Conservation (phyloP, 2,888 invertebrate species). For the Sepioteuthis lessoniana region DNA sequence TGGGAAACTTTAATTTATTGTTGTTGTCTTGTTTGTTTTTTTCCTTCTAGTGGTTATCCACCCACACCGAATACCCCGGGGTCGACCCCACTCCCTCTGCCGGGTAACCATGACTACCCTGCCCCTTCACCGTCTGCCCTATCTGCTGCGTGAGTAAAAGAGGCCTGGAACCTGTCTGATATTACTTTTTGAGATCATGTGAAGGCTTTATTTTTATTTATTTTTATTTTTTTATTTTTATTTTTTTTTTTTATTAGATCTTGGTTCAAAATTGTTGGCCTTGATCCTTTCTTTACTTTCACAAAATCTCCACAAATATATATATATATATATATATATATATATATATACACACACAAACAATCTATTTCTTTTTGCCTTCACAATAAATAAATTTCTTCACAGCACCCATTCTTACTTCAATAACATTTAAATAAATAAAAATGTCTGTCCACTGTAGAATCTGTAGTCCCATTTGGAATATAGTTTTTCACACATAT, state of each 20-base stretch:
- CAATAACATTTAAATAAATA: too few relatives aligned
- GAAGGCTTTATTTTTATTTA: neutral
- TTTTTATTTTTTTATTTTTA: too few relatives aligned
- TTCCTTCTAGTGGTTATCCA: conserved; percentile 68
- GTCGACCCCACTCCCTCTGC: conserved; percentile 56
- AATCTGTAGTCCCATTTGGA: too few relatives aligned
- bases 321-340: too few relatives aligned
- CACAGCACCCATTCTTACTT: neutral
- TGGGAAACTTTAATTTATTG: conserved; percentile 36
- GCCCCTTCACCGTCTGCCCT: conserved; percentile 74
- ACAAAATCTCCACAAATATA: neutral
- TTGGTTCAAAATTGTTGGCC: neutral
- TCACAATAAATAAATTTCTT: neutral
- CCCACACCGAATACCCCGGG: conserved; percentile 74
- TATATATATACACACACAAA: too few relatives aligned
- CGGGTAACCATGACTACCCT: conserved; percentile 64
- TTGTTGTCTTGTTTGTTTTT: conserved; percentile 40
- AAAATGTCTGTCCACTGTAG: too few relatives aligned
- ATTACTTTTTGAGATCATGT: conserved; percentile 36
- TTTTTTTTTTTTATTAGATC: too few relatives aligned
- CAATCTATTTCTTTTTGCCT: neutral
- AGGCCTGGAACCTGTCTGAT: conserved; percentile 17
- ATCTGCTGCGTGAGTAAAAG: conserved; percentile 77
- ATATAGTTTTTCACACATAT: too few relatives aligned
- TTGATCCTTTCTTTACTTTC: neutral